phyloP scores from a whole-genome alignment of 1,140 invertebrate genomes.

The Pentalonia nigronervosa region DNA sequence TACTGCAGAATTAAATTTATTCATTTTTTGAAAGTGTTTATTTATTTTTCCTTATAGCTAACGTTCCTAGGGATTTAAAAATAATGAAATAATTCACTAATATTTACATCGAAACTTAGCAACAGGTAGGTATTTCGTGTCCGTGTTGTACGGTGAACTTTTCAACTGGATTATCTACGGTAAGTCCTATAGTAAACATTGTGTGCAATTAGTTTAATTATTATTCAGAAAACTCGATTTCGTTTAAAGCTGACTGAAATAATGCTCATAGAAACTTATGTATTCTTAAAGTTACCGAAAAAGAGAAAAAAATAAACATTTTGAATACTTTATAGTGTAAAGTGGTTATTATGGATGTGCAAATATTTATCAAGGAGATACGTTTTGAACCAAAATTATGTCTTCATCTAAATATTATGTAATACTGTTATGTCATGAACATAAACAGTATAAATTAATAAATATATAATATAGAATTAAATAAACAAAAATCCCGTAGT shows the following conservation, averaged over 20 bases:
- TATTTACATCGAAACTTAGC: neutral
- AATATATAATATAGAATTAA: neutral
- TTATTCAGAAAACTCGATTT: neutral
- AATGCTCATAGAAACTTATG: neutral
- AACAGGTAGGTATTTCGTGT: neutral
- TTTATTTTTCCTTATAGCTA: neutral
- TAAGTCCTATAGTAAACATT: neutral
- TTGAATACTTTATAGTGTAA: neutral
- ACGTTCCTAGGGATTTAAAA: neutral
- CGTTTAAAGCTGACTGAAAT: neutral
- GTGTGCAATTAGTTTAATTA: neutral
- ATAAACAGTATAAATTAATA: neutral
- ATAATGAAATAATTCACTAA: neutral
- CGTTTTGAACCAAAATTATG: neutral
- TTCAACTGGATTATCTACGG: neutral
- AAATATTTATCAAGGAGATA: neutral
- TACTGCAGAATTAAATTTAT: neutral
- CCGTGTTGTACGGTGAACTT: neutral
- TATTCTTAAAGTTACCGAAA: neutral
- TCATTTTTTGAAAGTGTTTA: neutral
- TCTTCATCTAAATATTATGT: neutral
- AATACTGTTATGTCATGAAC: neutral
- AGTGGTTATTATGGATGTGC: neutral
- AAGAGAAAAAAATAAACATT: neutral
- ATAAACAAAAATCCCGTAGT: neutral